A percentile compares a stretch with the other conserved stretches of the same genome.
Evolutionary conservation across 2,113 vertebrate species (phyloP).

Genomic region (Mormyrus lacerda): DNA sequence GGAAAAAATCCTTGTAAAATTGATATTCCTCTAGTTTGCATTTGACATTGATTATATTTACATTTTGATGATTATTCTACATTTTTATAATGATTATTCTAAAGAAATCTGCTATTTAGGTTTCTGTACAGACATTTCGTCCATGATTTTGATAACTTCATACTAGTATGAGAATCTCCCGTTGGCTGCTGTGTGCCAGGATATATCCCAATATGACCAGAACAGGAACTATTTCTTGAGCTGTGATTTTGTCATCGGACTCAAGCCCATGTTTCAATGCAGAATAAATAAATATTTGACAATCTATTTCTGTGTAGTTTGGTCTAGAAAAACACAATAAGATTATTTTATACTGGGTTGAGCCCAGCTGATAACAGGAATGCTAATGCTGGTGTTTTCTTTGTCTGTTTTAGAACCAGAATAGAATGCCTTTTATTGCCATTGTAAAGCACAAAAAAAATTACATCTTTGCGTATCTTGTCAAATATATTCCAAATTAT

Average conservation of each 20-base stretch:
- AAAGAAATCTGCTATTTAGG: constrained; percentile 4
- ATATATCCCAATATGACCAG: background rate
- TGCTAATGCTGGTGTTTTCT: background rate
- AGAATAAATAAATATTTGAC: constrained; percentile 18
- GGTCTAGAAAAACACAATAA: background rate
- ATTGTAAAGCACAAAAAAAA: background rate
- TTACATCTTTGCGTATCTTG: background rate
- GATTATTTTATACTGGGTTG: background rate
- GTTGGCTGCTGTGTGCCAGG: constrained; percentile 5
- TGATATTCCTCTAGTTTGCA: background rate
- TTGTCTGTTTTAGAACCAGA: background rate
- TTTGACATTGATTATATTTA: constrained; percentile 1
- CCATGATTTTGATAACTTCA: background rate
- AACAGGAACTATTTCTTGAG: background rate
- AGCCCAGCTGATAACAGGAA: background rate
- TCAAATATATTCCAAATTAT: background rate
- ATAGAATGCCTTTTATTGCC: background rate
- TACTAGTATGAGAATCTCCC: background rate
- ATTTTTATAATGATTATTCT: constrained; percentile 14
- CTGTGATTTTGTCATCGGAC: background rate
- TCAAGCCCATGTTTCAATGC: constrained; percentile 11
- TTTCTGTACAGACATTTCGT: constrained; percentile 13
- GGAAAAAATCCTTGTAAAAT: background rate
- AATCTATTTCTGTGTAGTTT: background rate
- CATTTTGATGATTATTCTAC: background rate